phyloP scores from a whole-genome alignment of 2,113 vertebrate species.

The Albula glossodonta region DNA sequence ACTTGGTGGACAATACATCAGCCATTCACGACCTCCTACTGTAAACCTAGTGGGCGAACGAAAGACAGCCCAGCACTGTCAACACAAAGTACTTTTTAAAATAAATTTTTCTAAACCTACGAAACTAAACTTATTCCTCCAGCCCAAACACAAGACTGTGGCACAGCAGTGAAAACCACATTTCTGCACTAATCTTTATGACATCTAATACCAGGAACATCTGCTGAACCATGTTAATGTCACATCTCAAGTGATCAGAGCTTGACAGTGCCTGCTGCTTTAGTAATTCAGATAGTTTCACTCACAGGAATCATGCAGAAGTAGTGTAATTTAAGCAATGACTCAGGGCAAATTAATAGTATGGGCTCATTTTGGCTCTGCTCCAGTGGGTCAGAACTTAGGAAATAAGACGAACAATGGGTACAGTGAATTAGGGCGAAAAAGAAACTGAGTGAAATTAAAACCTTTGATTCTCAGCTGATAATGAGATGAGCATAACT shows the following conservation, averaged over 20 bases:
- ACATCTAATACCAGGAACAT: background rate
- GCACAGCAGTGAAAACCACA: background rate
- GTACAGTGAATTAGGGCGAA: too few species aligned
- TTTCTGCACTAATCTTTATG: background rate
- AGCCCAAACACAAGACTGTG: background rate
- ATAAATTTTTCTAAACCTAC: background rate
- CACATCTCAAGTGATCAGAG: background rate
- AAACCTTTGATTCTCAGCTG: too few species aligned
- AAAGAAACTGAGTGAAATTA: too few species aligned
- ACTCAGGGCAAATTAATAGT: background rate
- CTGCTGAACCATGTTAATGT: background rate
- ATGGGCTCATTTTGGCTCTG: too few species aligned
- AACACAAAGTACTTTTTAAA: background rate
- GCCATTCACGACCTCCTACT: background rate
- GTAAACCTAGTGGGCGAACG: background rate
- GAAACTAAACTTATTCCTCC: background rate
- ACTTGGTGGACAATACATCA: background rate
- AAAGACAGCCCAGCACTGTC: background rate
- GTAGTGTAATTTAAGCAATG: background rate
- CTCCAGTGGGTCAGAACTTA: background rate
- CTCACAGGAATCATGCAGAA: background rate
- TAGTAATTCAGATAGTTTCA: background rate
- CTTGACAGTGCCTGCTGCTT: background rate
- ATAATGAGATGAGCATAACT: background rate
- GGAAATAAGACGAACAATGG: background rate